Evolutionary conservation across 2,888 invertebrate species (phyloP).

Genomic region (Neria commutata): DNA sequence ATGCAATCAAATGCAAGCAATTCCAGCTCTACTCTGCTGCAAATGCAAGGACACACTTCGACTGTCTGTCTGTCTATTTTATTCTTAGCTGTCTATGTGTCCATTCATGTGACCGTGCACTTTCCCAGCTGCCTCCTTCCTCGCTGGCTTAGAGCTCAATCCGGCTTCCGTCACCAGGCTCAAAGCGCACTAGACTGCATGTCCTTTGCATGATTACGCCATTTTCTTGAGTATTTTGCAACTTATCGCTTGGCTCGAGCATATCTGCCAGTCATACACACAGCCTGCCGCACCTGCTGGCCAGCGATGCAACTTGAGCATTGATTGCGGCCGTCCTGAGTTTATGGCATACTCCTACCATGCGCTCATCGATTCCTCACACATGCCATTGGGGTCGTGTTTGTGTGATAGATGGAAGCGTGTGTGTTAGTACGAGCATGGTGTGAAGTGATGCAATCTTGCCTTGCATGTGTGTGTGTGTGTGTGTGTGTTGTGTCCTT

Average conservation of each 20-base stretch:
- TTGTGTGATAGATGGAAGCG: no score
- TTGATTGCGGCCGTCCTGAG: no score
- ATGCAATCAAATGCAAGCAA: conserved; percentile 30
- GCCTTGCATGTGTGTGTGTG: background rate
- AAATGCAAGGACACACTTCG: background rate
- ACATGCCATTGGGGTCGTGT: conserved; percentile 16
- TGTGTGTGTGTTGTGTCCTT: conserved; percentile 2
- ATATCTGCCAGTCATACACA: no score
- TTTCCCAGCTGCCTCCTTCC: background rate
- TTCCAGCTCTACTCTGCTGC: conserved; percentile 11
- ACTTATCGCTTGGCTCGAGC: background rate
- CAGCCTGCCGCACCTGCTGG: no score
- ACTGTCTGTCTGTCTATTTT: background rate
- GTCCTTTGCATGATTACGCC: conserved; percentile 1
- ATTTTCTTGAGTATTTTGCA: background rate
- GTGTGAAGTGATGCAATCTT: background rate
- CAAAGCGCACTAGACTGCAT: no score
- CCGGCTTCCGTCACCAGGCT: no score
- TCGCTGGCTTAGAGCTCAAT: background rate
- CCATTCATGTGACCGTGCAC: background rate
- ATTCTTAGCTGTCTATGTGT: background rate
- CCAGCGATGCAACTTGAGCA: no score
- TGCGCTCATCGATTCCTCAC: conserved; percentile 17
- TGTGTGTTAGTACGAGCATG: conserved; percentile 6
- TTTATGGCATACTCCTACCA: no score